Base-by-base conservation (phyloP, 2,888 invertebrate genomes). In the Zhuqinia jingwanae region DNA sequence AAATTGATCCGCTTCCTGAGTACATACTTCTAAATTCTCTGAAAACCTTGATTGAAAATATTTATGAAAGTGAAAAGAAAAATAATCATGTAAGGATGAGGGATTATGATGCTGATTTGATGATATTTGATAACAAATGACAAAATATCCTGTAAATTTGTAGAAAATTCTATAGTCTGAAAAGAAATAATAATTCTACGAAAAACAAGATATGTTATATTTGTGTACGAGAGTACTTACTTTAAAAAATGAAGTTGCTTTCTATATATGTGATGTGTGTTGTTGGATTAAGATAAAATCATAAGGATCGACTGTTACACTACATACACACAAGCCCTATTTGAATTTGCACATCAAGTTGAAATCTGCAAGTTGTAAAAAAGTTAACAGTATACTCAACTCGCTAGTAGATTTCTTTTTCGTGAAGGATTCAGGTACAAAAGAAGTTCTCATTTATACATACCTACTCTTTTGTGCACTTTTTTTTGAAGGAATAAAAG, bases 301-400 rank as follows among this genome's bases (percentile, higher is more conserved):
- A n/a, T n/a, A n/a, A n/a, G n/a, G n/a, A n/a, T n/a, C n/a, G n/a
- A 1, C 70, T 27, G 25, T 17, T 73, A 53, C 47, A 70, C 45
- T 80, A 70, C 58, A 56, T 25, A 1, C 22, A 22, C 47, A 47
- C 47, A 25, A 50, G 11, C 47, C 27, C 27, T 50, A 2, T 8
- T n/a, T 11, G 1, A 27, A 63, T 50, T 27, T 47, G 58, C 45
- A 53, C 58, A 81, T 81, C 81, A 58, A 10, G 45, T 15, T 30
- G 22, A 53, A 68, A 81, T 81, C 81, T 81, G 73, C 45, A 81
- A 58, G 81, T 73, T 81, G 73, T 73, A n/a, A 81, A 73, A 68
- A 81, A 81, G 81, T 81, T 81, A 81, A 60, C 81, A 81, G 70
- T 70, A 58, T 81, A 58, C 27, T 78, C 60, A n/a, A n/a, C n/a